phyloP scores from a whole-genome alignment of 2,113 vertebrate genomes.

The Rhinopomastus cyanomelas region DNA sequence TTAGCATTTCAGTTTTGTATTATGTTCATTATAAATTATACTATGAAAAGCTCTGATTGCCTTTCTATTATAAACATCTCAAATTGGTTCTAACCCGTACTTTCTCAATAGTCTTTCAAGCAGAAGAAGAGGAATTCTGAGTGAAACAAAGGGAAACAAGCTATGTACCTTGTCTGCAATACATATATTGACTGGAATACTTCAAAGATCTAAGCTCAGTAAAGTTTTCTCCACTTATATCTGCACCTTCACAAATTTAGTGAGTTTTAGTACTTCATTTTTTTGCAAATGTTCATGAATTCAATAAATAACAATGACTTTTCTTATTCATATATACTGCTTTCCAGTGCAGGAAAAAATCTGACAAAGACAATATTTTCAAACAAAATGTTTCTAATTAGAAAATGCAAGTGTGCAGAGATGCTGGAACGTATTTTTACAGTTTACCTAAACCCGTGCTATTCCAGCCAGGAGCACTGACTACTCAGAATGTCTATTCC shows the following conservation, averaged over 20 bases:
- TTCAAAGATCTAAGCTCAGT: background rate
- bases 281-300: background rate
- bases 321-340: background rate
- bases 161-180: background rate
- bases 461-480: background rate
- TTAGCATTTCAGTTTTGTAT: background rate
- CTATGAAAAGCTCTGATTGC: background rate
- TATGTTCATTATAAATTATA: background rate
- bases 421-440: background rate
- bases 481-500: background rate
- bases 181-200: background rate
- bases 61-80: background rate
- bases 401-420: background rate
- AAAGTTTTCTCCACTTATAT: background rate
- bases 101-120: background rate
- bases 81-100: background rate
- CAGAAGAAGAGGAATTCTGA: background rate
- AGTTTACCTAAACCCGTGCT: background rate
- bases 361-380: background rate
- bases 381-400: background rate
- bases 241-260: background rate
- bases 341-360: background rate
- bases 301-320: background rate
- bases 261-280: background rate
- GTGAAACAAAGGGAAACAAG: background rate